Percentiles rank a stretch among this genome's conserved stretches.
Conservation (phyloP, 1,140 invertebrate species). For the Idris sp. region DNA sequence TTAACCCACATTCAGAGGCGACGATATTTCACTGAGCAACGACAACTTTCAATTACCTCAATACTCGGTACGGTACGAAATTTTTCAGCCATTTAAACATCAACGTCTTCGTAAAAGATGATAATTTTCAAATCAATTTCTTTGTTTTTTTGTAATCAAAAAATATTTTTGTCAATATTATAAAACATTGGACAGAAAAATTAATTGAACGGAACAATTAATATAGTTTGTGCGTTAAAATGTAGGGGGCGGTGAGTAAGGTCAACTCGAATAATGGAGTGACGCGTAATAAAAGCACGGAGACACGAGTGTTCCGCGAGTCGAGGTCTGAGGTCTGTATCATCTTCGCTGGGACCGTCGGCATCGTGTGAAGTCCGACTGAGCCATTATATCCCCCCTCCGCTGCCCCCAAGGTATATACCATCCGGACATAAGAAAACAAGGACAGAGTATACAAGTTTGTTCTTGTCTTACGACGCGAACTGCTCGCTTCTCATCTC, state of each 20-base stretch:
- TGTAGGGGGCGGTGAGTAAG: conserved; percentile 9
- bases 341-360: conserved; percentile 72
- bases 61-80: background rate
- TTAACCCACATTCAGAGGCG: conserved; percentile 21
- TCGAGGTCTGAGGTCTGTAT: conserved; percentile 71
- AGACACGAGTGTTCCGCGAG: conserved; percentile 57
- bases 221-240: conserved; percentile 17
- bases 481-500: conserved; percentile 49
- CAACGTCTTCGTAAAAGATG: too few relatives aligned
- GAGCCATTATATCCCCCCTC: conserved; percentile 76
- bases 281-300: conserved; percentile 50
- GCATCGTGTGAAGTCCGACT: conserved; percentile 78
- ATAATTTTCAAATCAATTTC: too few relatives aligned
- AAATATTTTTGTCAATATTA: too few relatives aligned
- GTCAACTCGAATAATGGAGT: conserved; percentile 28
- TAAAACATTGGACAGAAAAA: too few relatives aligned
- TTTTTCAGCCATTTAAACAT: background rate
- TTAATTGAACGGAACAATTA: too few relatives aligned
- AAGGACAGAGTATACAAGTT: conserved; percentile 20
- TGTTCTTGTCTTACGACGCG: conserved; percentile 45
- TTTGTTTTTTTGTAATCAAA: too few relatives aligned
- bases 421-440: conserved; percentile 62
- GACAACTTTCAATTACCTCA: conserved; percentile 9
- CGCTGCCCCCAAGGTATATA: conserved; percentile 71
- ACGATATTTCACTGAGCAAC: conserved; percentile 9